phyloP scores from a whole-genome alignment of 2,797 vertebrate genomes.

The Oreortyx pictus region DNA sequence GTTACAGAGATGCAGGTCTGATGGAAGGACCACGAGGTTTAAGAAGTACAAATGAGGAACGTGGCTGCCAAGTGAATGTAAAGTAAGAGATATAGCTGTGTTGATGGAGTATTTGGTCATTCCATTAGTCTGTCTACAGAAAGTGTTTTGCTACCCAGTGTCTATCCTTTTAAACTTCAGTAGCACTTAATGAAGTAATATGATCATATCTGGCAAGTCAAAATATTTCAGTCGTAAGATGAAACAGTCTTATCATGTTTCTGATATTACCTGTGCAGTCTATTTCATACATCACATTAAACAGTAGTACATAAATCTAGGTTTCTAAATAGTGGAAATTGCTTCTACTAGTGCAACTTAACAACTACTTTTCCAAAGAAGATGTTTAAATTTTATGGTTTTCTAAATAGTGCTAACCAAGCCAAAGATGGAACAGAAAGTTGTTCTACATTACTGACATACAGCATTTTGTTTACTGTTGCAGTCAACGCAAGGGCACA shows the following conservation, averaged over 20 bases:
- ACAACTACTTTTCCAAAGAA: not conserved
- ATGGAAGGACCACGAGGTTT: not conserved
- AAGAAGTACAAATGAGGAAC: not conserved
- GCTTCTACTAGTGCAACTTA: not conserved
- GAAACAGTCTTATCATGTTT: not conserved
- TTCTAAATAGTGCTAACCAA: not conserved
- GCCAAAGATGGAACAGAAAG: not conserved
- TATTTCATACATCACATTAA: not conserved
- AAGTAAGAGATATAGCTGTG: not conserved
- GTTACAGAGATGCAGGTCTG: not conserved
- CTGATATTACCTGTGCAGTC: not conserved
- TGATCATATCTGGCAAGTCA: not conserved
- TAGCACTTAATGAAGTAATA: not conserved
- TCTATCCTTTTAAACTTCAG: not conserved
- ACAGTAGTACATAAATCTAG: not conserved
- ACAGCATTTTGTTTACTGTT: not conserved
- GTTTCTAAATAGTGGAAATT: not conserved
- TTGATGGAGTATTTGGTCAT: not conserved
- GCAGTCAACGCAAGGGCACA: not conserved
- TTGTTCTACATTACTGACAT: not conserved
- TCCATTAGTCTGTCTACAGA: fast-evolving
- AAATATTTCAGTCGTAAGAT: not conserved
- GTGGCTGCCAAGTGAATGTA: not conserved
- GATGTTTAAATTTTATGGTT: not conserved
- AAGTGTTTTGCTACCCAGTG: not conserved